Evolutionary conservation across 2,888 invertebrate species (phyloP).

Genomic region (Campoplex capitator): DNA sequence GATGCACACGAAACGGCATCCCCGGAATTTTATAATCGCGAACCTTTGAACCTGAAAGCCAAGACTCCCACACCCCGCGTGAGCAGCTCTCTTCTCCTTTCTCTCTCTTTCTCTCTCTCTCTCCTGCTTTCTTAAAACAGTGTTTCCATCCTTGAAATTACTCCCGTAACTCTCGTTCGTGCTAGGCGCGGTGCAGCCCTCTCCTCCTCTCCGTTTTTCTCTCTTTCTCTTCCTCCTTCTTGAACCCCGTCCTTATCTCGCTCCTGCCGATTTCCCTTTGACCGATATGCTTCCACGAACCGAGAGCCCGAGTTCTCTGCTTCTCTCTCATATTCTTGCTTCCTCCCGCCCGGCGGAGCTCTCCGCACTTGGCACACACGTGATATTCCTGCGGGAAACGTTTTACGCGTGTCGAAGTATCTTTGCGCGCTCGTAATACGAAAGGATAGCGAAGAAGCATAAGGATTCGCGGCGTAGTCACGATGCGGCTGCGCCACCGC

Average conservation of each 20-base stretch:
- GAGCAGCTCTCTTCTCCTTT: slow-evolving; percentile 53
- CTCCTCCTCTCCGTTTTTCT: slow-evolving; percentile 38
- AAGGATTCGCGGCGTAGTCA: slow-evolving; percentile 60
- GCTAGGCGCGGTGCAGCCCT: slow-evolving; percentile 69
- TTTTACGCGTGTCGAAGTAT: slow-evolving; percentile 68
- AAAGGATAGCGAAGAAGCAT: slow-evolving; percentile 12
- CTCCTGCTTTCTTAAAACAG: slow-evolving; percentile 70
- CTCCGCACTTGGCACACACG: slow-evolving; percentile 52
- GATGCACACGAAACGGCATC: slow-evolving; percentile 84
- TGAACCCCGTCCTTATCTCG: slow-evolving; percentile 25
- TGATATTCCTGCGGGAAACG: slow-evolving; percentile 66
- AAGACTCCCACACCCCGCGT: slow-evolving; percentile 82
- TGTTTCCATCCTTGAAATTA: slow-evolving; percentile 81
- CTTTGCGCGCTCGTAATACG: slow-evolving; percentile 67
- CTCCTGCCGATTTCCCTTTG: slow-evolving; percentile 45
- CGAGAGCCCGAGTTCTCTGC: not conserved
- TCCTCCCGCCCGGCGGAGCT: slow-evolving; percentile 6
- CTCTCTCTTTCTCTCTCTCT: not conserved
- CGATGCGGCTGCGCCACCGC: slow-evolving; percentile 48
- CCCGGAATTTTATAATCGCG: slow-evolving; percentile 84
- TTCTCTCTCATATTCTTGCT: slow-evolving; percentile 28
- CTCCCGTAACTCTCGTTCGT: slow-evolving; percentile 78
- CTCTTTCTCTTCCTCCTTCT: slow-evolving; percentile 29
- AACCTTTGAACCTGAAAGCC: slow-evolving; percentile 83
- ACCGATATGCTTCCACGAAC: slow-evolving; percentile 68